phyloP scores from a whole-genome alignment of 2,113 vertebrate genomes.

The Mesembrinibis cayennensis region DNA sequence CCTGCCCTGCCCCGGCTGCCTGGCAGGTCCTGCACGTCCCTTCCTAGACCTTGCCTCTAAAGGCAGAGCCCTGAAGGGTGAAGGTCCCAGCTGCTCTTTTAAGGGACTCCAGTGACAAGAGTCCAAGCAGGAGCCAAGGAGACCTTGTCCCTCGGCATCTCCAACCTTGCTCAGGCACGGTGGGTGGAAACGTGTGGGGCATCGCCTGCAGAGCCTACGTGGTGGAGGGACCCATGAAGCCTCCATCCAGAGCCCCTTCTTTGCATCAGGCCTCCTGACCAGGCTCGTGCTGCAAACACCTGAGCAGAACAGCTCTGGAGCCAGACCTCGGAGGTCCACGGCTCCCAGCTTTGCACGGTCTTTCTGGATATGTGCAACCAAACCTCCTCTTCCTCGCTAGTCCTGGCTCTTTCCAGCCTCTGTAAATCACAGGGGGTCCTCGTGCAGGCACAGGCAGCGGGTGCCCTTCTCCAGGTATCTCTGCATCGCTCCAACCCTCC shows the following conservation, averaged over 20 bases:
- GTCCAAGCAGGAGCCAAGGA: neutral
- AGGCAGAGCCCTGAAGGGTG: neutral
- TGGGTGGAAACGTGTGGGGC: neutral
- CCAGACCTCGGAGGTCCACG: neutral
- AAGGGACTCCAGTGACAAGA: neutral
- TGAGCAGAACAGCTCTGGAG: neutral
- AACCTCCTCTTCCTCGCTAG: neutral
- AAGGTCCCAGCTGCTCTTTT: neutral
- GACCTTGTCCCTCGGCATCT: neutral
- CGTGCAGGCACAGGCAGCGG: fast-evolving
- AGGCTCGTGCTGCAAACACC: neutral
- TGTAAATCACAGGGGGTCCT: neutral
- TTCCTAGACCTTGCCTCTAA: neutral
- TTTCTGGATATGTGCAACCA: neutral
- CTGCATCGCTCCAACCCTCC: neutral
- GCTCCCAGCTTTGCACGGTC: neutral
- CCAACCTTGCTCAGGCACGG: neutral
- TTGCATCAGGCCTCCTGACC: neutral
- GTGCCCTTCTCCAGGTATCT: neutral
- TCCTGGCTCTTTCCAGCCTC: neutral
- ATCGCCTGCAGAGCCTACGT: neutral
- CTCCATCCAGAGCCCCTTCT: fast-evolving
- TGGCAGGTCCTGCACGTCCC: neutral
- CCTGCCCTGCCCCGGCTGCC: neutral
- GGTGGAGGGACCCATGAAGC: neutral